Evolutionary conservation across 2,888 invertebrate species (phyloP), one percentile per base, ranked within the genome.

Genomic region (Tenthredo mesomela): DNA sequence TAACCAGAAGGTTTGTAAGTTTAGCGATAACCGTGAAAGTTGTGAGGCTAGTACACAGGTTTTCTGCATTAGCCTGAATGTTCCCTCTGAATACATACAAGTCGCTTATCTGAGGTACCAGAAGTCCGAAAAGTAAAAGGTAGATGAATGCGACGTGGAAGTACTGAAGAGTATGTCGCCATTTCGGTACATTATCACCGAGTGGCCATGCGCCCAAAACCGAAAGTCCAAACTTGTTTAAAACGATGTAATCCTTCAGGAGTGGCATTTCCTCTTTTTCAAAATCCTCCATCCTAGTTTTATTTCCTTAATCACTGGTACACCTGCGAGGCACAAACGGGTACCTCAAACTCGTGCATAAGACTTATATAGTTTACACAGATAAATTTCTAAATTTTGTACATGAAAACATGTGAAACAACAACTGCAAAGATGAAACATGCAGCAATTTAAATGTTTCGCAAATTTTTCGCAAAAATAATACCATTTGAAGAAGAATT

Each of bases 31-130:
- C 78, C 10, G 84, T 67, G 67, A 65, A 78, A 9, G 67, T 84
- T 50, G 84, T 80, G 29, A 80, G 78, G 10, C 65, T 84, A 21
- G 80, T 84, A 37, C 84, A 78, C 47, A 84, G 58, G 25, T 84
- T 84, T n/a, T 84, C 84, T 6, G 77, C 78, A 25, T 78, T 84
- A 5, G 80, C 67, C n/a, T 65, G 65, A 37, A 84, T 25, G n/a
- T 84, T 75, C 1, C 84, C 84, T 25, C 77, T 58, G 0, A 77
- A 71, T 29, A 84, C 33, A 61, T 84, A 84, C 33, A 84, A 78
- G 50, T 84, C 84, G 43, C 65, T 1, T 5, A 84, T 18, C 67
- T 61, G 78, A 2, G 84, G 80, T 10, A 84, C 37, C 37, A 77
- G 21, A 2, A 84, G 84, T 37, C 54, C 43, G 12, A 78, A 47